phyloP scores from a whole-genome alignment of 2,888 invertebrate species.

The Eledona agricola region DNA sequence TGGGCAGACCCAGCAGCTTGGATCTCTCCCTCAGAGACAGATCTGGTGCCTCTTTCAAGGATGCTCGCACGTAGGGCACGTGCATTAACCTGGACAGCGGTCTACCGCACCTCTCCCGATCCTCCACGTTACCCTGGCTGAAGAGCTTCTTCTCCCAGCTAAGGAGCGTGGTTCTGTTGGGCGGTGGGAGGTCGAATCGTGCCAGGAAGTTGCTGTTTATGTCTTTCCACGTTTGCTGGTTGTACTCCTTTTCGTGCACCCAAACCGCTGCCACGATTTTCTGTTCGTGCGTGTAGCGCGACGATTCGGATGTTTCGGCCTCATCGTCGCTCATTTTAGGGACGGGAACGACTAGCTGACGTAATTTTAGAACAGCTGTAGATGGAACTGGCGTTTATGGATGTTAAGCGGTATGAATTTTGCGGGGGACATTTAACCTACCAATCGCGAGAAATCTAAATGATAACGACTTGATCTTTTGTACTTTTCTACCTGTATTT shows the following conservation, averaged over 20 bases:
- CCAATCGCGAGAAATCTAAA: too few species aligned
- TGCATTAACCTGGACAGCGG: conserved; percentile 55
- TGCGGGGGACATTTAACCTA: conserved; percentile 16
- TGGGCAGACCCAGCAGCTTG: conserved; percentile 58
- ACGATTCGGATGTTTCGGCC: conserved; percentile 19
- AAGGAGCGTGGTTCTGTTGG: conserved; percentile 50
- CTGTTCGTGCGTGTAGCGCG: conserved; percentile 59
- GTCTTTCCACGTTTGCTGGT: conserved; percentile 57
- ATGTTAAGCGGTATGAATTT: conserved; percentile 24
- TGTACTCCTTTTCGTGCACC: conserved; percentile 63
- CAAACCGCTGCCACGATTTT: conserved; percentile 64
- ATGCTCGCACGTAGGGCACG: conserved; percentile 59
- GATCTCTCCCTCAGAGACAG: conserved; percentile 62
- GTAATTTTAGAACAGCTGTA: conserved; percentile 49
- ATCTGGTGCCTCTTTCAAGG: conserved; percentile 57
- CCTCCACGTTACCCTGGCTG: conserved; percentile 58
- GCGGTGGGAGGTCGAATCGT: conserved; percentile 61
- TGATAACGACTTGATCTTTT: too few species aligned
- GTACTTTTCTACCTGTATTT: too few species aligned
- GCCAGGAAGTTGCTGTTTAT: conserved; percentile 61
- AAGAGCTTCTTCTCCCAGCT: conserved; percentile 46
- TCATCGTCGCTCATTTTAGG: conserved; percentile 34
- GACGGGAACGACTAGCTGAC: conserved; percentile 20
- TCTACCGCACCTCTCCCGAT: conserved; percentile 61
- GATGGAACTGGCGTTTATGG: conserved; percentile 29